phyloP scores from a whole-genome alignment of 2,797 vertebrate species.

The Gorsachius magnificus region DNA sequence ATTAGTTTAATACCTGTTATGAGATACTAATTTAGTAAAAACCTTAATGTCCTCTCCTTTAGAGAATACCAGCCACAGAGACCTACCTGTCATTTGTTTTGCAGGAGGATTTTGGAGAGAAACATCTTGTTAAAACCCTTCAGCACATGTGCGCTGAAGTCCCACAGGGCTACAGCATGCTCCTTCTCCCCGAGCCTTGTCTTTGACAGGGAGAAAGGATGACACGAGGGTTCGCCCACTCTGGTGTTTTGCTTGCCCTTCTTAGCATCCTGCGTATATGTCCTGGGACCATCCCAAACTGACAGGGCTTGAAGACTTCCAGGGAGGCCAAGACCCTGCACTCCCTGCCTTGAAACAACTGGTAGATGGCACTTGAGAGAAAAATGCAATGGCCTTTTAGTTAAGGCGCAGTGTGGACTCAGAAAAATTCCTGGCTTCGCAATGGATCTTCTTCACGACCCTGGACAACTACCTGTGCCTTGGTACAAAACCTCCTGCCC shows the following conservation, averaged over 20 bases:
- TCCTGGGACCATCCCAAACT: background rate
- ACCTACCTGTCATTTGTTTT: background rate
- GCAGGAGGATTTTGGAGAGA: background rate
- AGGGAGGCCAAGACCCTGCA: background rate
- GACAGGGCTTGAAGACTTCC: background rate
- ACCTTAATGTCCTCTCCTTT: background rate
- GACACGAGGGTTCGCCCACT: background rate
- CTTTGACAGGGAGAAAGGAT: background rate
- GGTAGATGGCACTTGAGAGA: background rate
- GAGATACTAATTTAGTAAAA: background rate
- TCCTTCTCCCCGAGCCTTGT: background rate
- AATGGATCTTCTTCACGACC: background rate
- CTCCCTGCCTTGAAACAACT: background rate
- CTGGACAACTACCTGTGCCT: background rate
- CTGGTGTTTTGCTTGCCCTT: background rate
- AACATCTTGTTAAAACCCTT: background rate
- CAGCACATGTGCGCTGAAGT: background rate
- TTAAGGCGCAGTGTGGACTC: background rate
- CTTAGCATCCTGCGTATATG: background rate
- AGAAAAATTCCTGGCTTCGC: background rate
- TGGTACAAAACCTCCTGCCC: background rate
- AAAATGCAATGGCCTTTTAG: background rate
- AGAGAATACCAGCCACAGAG: background rate
- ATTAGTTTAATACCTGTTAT: background rate
- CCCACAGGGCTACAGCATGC: background rate